Evolutionary conservation across 2,888 invertebrate genomes (phyloP), one percentile per base, ranked within the genome.

Genomic region (Eristalis arbustorum): DNA sequence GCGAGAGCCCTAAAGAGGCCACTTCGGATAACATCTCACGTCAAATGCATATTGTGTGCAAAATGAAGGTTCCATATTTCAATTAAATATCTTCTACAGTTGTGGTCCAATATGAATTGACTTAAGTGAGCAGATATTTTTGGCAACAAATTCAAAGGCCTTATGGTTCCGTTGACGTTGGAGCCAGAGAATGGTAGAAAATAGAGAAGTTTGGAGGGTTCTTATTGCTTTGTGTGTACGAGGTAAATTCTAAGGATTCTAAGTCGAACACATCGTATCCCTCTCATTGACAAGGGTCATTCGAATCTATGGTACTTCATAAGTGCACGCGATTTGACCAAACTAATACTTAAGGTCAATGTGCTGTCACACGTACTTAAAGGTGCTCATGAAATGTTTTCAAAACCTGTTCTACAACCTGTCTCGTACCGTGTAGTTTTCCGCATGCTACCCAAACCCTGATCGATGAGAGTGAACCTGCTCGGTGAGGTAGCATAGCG

Each of bases 21-120:
- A 79, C 79, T 84, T 22, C 49, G 49, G 34, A 37, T 37, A 11
- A 31, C 31, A 64, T 62, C 62, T 22, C 34, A 67, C 22, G 75
- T 84, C 84, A 84, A 79, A 71, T 66, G 75, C 84, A 84, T 57
- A 78, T 66, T 10, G 49, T 18, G n/a, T 42, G 57, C 14, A 18
- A 31, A 64, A 28, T 40, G 25, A n/a, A 40, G 37, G n/a, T 22
- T 5, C 18, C 5, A 49, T 40, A 8, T 23, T 14, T 34, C 37
- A 14, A 69, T 1, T 68, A 40, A 56, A 34, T 22, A 13, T 49
- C 64, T 64, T 34, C 37, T 37, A 61, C 37, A 63, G 67, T 62
- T 64, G 18, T 69, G 49, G 66, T 63, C 49, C 62, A 66, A 83
- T 37, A 56, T 31, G 11, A 74, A 63, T 66, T 49, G 56, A 71